Base-by-base conservation (phyloP, 2,888 invertebrate species). In the Cylindroiulus punctatus region DNA sequence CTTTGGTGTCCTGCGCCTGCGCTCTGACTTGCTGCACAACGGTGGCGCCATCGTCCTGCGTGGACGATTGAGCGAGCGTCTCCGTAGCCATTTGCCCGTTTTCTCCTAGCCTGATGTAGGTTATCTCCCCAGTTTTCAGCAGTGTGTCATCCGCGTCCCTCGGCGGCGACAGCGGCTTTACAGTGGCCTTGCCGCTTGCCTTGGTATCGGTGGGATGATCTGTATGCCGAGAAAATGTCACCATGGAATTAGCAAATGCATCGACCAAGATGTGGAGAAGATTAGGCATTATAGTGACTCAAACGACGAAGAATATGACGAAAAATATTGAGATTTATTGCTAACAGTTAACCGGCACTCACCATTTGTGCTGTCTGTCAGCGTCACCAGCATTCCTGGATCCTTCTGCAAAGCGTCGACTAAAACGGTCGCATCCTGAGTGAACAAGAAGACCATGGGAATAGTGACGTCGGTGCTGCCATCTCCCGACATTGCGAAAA, bases 401-500 rank as follows among this genome's bases (percentile, higher is more conserved):
- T 94, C 91, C 0, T 92, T 91, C 7, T 92, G 90, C 88, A 95
- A 90, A 0, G 94, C 93, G 22, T 93, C 92, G 0, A 93, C 90
- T n/a, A 98, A 91, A 88, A 93, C 93, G 19, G 92, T 91, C 0
- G 95, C 96, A 91, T 98, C 97, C 87, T 93, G 92, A 8, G 94
- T 93, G 90, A 96, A 98, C 86, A 98, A 93, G 90, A 98, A 98
- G 12, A 97, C 95, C n/a, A 97, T 93, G 0, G 98, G 97, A 90
- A 98, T 97, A 88, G 92, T 93, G 10, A 98, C 95, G 89, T 92
- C 91, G 90, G 97, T 96, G 88, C 96, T 95, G 0, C 97, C 97
- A 91, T 98, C 98, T 0, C 97, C 97, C 0, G 97, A 97, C 98
- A 99, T 98, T 5, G 97, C 97, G 92, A 99, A 99, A 92, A 97